Conservation (phyloP, 2,888 invertebrate genomes). For the Ophioninae sp. region DNA sequence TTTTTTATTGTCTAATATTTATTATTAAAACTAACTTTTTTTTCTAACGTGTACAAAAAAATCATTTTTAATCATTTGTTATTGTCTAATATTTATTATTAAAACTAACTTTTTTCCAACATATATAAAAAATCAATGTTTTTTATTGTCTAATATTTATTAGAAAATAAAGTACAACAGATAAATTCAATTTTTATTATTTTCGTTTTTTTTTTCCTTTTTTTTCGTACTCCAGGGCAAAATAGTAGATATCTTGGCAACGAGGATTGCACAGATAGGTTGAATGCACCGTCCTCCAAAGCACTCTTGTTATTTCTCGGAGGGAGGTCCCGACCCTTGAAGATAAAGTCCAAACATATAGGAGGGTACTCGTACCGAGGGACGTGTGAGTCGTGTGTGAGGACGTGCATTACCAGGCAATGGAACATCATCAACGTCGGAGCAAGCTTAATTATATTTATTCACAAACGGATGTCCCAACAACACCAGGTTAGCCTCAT, state of each 20-base stretch:
- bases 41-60: no score
- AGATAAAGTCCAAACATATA: conserved; percentile 3
- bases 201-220: background rate
- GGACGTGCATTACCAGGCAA: background rate
- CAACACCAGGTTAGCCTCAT: conserved; percentile 53
- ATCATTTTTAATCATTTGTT: no score
- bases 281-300: background rate
- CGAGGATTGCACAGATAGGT: conserved; percentile 2
- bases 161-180: background rate
- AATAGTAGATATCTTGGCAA: conserved; percentile 33
- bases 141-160: no score
- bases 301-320: conserved; percentile 25
- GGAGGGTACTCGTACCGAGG: background rate
- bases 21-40: no score
- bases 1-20: no score
- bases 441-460: conserved; percentile 55
- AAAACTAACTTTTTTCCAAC: no score
- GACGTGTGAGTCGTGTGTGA: background rate
- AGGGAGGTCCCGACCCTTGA: conserved; percentile 1
- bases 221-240: background rate
- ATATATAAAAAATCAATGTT: no score
- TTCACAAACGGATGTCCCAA: conserved; percentile 53
- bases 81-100: no score
- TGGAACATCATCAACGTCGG: conserved; percentile 32
- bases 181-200: background rate